Evolutionary conservation across 2,888 invertebrate species (phyloP), one percentile per base, ranked within the genome.

Genomic region (Stenolophus ochropezus): DNA sequence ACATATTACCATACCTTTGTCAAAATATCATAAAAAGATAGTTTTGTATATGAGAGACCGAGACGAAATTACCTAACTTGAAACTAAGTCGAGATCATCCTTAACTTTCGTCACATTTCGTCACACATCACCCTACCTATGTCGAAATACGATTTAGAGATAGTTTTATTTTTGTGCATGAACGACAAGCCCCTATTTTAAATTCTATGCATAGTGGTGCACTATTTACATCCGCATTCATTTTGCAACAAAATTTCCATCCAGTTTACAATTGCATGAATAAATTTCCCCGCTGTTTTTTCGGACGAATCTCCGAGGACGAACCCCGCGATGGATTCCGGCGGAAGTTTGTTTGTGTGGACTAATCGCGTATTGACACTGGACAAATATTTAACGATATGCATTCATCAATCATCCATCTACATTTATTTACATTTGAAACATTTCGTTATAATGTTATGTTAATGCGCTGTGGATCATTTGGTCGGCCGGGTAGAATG

Each of bases 341-440:
- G 56, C 11, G 6, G 20, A 51, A 51, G 11, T 56, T 21, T 20
- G 20, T 56, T 21, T 11, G 21, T 56, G 23, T 56, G 8, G 6
- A 56, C 23, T 56, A 56, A 56, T 56, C 56, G 56, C 8, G n/a
- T 56, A 56, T 56, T 21, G 56, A 56, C 56, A 56, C 56, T 23
- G 23, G 23, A 56, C 56, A 56, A 56, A 56, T 56, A 56, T 56
- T 56, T 21, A 21, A 56, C 56, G 0, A 20, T 23, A 56, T 53
- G 16, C 21, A 56, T 21, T 56, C 56, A 56, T 56, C 56, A 56
- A 56, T 56, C 56, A 56, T 20, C 21, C 11, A 21, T 56, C 20
- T 56, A 56, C 20, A 56, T 2, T 56, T 56, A 56, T 56, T 23
- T 56, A 56, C 56, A 20, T 1, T 56, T 1, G 56, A 4, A 21